A percentile compares a stretch with the other conserved stretches of the same genome.
Conservation (phyloP, 2,113 vertebrate genomes). For the Sinocyclocheilus maitianheensis region DNA sequence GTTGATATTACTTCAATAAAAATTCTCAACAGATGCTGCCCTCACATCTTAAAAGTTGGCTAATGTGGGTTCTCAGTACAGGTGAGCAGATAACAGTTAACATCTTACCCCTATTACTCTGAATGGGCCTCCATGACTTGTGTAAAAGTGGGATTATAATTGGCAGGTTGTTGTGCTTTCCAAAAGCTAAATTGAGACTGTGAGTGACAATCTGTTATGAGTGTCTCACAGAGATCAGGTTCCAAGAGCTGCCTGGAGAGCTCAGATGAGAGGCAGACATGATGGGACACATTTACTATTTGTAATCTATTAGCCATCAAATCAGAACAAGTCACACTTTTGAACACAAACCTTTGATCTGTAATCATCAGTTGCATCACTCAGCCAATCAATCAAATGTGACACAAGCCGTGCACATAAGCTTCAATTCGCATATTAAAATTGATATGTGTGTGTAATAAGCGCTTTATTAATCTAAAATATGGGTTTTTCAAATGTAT, state of each 20-base stretch:
- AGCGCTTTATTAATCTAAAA: no score
- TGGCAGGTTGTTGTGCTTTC: conserved; percentile 60
- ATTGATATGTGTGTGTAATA: neutral
- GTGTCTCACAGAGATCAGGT: conserved; percentile 78
- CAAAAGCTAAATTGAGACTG: conserved; percentile 58
- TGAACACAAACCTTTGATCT: conserved; percentile 7
- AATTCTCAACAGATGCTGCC: conserved; percentile 1
- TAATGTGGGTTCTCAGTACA: conserved; percentile 62
- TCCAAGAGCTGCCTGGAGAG: conserved; percentile 55
- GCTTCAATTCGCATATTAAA: neutral
- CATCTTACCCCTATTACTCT: conserved; percentile 56
- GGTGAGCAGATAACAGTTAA: conserved; percentile 61
- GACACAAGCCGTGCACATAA: neutral
- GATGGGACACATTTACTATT: conserved; percentile 58
- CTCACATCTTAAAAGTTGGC: neutral
- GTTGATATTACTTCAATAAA: neutral
- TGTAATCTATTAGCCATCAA: conserved; percentile 39
- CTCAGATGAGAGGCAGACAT: conserved; percentile 41
- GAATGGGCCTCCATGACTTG: conserved; percentile 65
- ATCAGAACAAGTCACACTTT: conserved; percentile 11
- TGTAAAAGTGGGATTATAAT: conserved; percentile 73
- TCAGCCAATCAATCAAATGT: neutral
- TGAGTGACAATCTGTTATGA: conserved; percentile 69
- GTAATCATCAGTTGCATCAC: neutral
- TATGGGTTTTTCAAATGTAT: neutral